Evolutionary conservation across 2,113 vertebrate species (phyloP), one percentile per base, ranked within the genome.

Genomic region (Pachyramphus minor): DNA sequence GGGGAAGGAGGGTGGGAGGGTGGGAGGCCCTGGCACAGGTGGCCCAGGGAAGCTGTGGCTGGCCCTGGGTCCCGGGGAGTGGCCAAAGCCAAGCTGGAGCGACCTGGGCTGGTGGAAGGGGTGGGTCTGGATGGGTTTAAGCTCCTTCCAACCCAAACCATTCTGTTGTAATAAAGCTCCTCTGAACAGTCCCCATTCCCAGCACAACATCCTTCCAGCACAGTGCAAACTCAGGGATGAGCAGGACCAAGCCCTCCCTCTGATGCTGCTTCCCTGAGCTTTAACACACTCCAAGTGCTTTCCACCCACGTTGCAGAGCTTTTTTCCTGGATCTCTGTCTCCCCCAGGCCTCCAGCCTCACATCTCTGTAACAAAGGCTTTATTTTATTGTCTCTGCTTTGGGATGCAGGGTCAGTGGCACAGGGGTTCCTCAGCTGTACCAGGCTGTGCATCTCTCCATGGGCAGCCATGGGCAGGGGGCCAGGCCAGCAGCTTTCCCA

Each of bases 311-410:
- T 16, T 2, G 3, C 69, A 55, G 55, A 73, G 64, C 5, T 11
- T 37, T 69, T 67, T n/a, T 39, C 11, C 31, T 6, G 16, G 20
- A 30, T 58, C 9, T 50, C 16, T n/a, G n/a, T 31, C 14, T 14
- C 20, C 59, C 5, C 1, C 7, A 58, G 3, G 50, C 58, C 50
- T 76, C n/a, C 74, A 79, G 73, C 47, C 83, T 21, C 37, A 14
- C 66, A 37, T 63, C 22, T 21, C 28, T 25, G 8, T 1, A 3
- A 41, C 2, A 8, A 49, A 76, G 62, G 69, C 35, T 80, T 55
- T 27, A 17, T 9, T 24, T 24, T 1, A 14, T 3, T 24, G 69
- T 7, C 47, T 1, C 0, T 0, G 21, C 45, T 66, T 53, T 7
- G 68, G 63, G 35, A 24, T 1, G 25, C 35, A 5, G 49, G 52